phyloP scores from a whole-genome alignment of 2,797 vertebrate genomes.

The Bufotes viridis region DNA sequence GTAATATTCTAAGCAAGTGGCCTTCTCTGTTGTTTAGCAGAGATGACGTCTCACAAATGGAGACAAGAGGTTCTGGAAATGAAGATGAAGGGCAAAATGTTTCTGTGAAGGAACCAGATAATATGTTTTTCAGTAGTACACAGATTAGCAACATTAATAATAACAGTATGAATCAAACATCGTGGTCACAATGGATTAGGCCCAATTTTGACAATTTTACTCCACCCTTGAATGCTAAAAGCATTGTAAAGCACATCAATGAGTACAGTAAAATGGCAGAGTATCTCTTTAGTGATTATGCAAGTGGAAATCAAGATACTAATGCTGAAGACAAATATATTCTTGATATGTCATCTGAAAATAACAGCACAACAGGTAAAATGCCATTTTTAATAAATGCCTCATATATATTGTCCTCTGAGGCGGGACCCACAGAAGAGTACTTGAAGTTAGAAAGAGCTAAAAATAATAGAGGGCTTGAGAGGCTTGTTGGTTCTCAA shows the following conservation, averaged over 20 bases:
- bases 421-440: conserved; percentile 47
- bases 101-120: conserved; percentile 65
- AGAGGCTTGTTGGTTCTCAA: conserved; percentile 29
- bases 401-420: conserved; percentile 31
- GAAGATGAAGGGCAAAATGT: conserved; percentile 63
- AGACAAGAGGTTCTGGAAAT: conserved; percentile 64
- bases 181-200: conserved; percentile 48
- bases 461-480: conserved; percentile 40
- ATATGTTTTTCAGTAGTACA: conserved; percentile 56
- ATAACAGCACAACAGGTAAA: conserved; percentile 54
- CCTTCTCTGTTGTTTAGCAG: conserved; percentile 62
- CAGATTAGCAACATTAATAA: conserved; percentile 15
- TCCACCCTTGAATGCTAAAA: conserved; percentile 56
- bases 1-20: conserved; percentile 60
- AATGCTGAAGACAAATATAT: conserved; percentile 50
- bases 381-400: conserved; percentile 56
- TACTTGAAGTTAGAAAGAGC: conserved; percentile 61
- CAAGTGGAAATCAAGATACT: conserved; percentile 62
- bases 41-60: conserved; percentile 56
- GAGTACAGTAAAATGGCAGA: conserved; percentile 64
- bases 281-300: conserved; percentile 64
- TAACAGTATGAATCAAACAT: conserved; percentile 3
- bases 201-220: conserved; percentile 53
- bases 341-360: conserved; percentile 61
- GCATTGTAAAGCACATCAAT: conserved; percentile 58